Conservation (phyloP, 1,140 invertebrate species). For the Orius laevigatus region DNA sequence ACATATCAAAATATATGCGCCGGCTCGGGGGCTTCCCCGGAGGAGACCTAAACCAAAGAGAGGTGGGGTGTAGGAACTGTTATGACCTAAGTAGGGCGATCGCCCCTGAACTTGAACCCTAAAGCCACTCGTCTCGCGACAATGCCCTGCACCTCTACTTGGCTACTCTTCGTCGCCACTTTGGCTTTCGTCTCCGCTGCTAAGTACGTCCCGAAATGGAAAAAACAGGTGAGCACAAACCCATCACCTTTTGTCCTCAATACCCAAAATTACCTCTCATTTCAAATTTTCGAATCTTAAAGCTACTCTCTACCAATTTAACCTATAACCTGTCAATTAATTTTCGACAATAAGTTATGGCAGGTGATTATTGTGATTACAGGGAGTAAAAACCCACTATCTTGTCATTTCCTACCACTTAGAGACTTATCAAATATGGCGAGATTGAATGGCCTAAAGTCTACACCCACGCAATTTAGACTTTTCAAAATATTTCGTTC, state of each 20-base stretch:
- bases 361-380: not conserved
- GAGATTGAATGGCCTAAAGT: not conserved
- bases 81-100: not conserved
- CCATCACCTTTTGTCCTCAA: not conserved
- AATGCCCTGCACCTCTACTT: not conserved
- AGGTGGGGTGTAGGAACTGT: not conserved
- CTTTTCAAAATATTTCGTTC: too few relatives aligned
- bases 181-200: constrained; percentile 12
- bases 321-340: not conserved
- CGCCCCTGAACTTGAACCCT: constrained; percentile 9
- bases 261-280: not conserved
- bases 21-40: not conserved
- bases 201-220: constrained; percentile 62
- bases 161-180: constrained; percentile 2
- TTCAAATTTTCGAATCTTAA: not conserved
- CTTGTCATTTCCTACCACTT: not conserved
- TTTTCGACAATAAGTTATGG: not conserved
- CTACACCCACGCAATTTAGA: too few relatives aligned
- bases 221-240: constrained; percentile 41
- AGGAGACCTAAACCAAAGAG: too few relatives aligned
- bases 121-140: constrained; percentile 1
- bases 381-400: not conserved
- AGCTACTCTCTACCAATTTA: not conserved
- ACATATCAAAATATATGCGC: not conserved
- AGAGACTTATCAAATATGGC: not conserved